A percentile compares a stretch with the other conserved stretches of the same genome.
phyloP scores from a whole-genome alignment of 2,888 invertebrate species.

The Napeogenes sylphis region DNA sequence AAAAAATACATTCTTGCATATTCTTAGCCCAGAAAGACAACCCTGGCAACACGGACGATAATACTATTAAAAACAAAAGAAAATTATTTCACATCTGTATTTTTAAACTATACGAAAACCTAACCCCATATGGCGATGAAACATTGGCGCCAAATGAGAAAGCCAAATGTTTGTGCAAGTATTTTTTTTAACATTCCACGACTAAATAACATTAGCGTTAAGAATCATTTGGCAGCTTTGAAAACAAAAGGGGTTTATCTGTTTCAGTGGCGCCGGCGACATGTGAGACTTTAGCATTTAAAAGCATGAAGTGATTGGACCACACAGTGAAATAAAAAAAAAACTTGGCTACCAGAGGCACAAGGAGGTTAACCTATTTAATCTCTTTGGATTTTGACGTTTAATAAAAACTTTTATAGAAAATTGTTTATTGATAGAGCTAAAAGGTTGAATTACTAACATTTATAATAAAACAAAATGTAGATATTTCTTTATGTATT shows the following conservation, averaged over 20 bases:
- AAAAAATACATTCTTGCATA: too few relatives aligned
- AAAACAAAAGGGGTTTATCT: constrained; percentile 32
- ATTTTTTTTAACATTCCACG: constrained; percentile 31
- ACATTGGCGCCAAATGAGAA: constrained; percentile 45
- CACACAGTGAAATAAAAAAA: neutral
- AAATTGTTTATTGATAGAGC: too few relatives aligned
- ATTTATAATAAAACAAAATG: too few relatives aligned
- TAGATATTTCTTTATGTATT: too few relatives aligned
- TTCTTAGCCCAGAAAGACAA: too few relatives aligned
- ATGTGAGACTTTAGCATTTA: neutral
- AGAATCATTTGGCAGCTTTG: constrained; percentile 27
- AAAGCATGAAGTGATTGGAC: neutral
- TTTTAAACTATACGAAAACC: constrained; percentile 7
- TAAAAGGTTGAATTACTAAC: too few relatives aligned
- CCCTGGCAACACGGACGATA: neutral
- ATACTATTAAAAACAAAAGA: neutral
- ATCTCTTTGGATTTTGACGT: neutral
- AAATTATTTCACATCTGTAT: neutral
- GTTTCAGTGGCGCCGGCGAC: constrained; percentile 1
- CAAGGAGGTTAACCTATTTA: neutral
- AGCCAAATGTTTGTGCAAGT: constrained; percentile 41
- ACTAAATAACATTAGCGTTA: constrained; percentile 29
- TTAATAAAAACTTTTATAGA: too few relatives aligned
- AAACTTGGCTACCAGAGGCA: neutral
- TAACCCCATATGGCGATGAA: constrained; percentile 36